These are phyloP conservation scores for Diplodus sargus DNA, from an alignment of 2,797 vertebrate species.

Conservation along the genomic window DNA sequence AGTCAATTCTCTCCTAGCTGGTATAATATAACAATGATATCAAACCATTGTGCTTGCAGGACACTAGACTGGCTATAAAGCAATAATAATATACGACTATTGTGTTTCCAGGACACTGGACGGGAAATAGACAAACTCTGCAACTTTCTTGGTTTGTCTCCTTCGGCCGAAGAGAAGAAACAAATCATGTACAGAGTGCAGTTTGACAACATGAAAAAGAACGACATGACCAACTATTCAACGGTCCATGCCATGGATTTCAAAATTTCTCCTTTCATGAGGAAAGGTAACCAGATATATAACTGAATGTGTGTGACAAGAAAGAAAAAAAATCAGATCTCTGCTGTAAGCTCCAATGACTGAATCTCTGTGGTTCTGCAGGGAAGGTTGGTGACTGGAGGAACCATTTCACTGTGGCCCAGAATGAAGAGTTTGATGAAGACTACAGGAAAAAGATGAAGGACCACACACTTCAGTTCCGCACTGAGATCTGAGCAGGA, in stretches of 20 bases:
- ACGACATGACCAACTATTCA: constrained; percentile 80
- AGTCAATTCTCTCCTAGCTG: too few species aligned
- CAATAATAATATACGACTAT: too few species aligned
- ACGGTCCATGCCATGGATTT: constrained; percentile 78
- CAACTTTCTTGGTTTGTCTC: too few species aligned
- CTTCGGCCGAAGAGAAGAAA: too few species aligned
- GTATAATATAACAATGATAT: too few species aligned
- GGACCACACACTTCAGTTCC: not conserved
- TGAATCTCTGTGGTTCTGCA: constrained; percentile 8
- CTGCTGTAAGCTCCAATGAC: not conserved
- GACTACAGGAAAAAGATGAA: not conserved
- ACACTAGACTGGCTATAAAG: too few species aligned
- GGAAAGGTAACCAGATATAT: constrained; percentile 80
- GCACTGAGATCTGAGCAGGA: not conserved
- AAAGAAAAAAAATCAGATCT: not conserved
- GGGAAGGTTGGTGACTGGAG: constrained; percentile 77
- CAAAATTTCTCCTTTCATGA: constrained; percentile 84
- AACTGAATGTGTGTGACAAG: not conserved
- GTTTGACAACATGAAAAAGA: constrained; percentile 85
- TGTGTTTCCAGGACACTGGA: too few species aligned
- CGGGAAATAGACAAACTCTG: too few species aligned
- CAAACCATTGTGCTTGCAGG: too few species aligned
- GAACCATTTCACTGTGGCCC: constrained; percentile 63
- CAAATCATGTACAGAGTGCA: constrained; percentile 73
- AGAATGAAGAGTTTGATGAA: constrained; percentile 61